Evolutionary conservation across 2,888 invertebrate species (phyloP), one percentile per base, ranked within the genome.

Genomic region (Leptopilina myrica): DNA sequence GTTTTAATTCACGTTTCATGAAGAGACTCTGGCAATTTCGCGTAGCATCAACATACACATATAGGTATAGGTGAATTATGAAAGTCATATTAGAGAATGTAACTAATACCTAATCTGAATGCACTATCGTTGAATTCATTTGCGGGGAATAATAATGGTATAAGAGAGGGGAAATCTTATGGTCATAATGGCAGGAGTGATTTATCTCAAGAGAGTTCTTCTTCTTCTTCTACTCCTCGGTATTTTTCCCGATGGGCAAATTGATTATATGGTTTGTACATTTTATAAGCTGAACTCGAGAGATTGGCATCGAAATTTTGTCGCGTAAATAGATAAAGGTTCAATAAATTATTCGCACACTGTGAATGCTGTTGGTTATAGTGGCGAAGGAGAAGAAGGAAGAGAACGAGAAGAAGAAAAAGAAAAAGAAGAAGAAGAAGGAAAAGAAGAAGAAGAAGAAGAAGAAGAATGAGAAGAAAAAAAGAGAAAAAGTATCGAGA

Each of bases 301-400:
- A 87, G 87, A 86, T 88, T 85, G 87, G 84, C 86, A 88, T 85
- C 86, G 86, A 84, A 43, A 87, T 83, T 85, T 84, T 86, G 86
- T 88, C 85, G 85, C 86, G 86, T 89, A 88, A 89, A 89, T 87
- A 85, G 86, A 87, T 86, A 86, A 86, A 83, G 85, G 84, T 82
- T 82, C 86, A 84, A 88, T 87, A 86, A 86, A 87, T 88, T 88
- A 88, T 87, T 88, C 87, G 79, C 79, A 73, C 82, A 78, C 73
- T 78, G 83, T 2, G 76, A 53, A 53, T 53, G 8, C 73, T 56
- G 40, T 73, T 73, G 73, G 56, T 56, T 73, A 56, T 49, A 53
- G 56, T 40, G 56, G 59, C 40, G 43, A 49, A 49, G 49, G 11
- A 11, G 49, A 49, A 49, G 49, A 49, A 49, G 49, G 11, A 49